Base-by-base conservation (phyloP, 53 echinoderm and acorn worm species). In the Echinarachnius parma region DNA sequence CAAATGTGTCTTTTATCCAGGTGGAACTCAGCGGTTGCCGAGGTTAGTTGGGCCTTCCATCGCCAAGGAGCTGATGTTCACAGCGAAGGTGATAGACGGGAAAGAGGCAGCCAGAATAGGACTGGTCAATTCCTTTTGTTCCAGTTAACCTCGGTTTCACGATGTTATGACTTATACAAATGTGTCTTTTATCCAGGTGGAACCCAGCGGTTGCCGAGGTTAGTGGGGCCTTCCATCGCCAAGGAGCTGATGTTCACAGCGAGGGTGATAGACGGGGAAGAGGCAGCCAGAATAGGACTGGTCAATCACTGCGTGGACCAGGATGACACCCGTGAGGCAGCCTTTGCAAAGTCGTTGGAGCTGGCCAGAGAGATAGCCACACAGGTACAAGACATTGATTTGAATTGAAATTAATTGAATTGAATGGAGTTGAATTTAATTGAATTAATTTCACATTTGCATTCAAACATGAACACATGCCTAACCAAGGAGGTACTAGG, bases 201-300 rank as follows among this genome's bases (percentile, higher is more conserved):
- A 52, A 98, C 98, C 21, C 98, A 98, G 45, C 72, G 82, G 16
- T 75, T 98, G 15, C 77, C 82, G 14, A 70, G 98, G 3, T 45
- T 82, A 11, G 53, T 88, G 5, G 85, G 81, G 28, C 85, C 87
- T 11, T 76, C 87, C 21, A 57, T 79, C 11, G 98, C 98, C 28
- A 91, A 91, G 61, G 98, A 98, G 61, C 83, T 98, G 31, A 98
- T 98, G 58, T 98, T 86, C 36, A 88, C 98, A 24, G 98, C 79
- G 16, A 74, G 80, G 27, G 84, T 83, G 21, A 9, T 98, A 13
- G 88, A 98, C 59, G 98, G 98, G 19, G 15, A 59, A 5, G 88
- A 98, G 49, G 98, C 98, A 20, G 87, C 76, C n/a, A 76, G 78
- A 26, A 75, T 91, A 4, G 98, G 91, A 49, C 69, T 98, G 47